Percentiles rank a stretch among this genome's conserved stretches.
Conservation (phyloP, 2,797 vertebrate genomes). For the Iguana delicatissima region DNA sequence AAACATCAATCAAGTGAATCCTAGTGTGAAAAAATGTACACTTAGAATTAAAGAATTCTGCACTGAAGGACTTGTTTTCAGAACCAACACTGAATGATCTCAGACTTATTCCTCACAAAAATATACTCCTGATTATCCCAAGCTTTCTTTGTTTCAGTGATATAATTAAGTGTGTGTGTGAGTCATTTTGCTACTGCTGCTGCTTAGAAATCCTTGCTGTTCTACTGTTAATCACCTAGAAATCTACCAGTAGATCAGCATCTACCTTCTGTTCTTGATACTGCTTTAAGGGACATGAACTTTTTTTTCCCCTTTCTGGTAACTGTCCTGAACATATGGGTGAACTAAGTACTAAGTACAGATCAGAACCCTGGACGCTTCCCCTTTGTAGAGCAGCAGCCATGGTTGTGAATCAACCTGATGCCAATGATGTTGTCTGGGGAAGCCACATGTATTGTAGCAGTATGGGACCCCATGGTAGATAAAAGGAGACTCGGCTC, state of each 20-base stretch:
- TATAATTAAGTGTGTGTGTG: too few species aligned
- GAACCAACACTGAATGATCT: too few species aligned
- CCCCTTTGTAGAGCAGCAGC: not conserved
- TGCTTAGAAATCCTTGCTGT: too few species aligned
- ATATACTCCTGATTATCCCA: too few species aligned
- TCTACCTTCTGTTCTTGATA: too few species aligned
- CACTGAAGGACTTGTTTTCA: too few species aligned
- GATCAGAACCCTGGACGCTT: not conserved
- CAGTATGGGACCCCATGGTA: not conserved
- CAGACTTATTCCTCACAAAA: too few species aligned
- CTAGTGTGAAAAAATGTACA: not conserved
- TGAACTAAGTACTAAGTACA: not conserved
- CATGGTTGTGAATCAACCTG: not conserved
- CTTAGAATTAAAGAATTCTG: not conserved
- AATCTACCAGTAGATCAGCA: not conserved
- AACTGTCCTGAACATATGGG: not conserved
- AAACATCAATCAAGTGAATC: not conserved
- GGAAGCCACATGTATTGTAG: not conserved
- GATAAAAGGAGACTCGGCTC: too few species aligned
- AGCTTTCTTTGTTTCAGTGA: too few species aligned
- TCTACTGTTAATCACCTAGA: not conserved
- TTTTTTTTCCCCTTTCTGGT: not conserved
- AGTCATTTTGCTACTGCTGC: too few species aligned
- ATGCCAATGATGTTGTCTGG: not conserved
- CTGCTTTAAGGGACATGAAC: not conserved